Evolutionary conservation across 2,797 vertebrate genomes (phyloP).

Genomic region (Anomalospiza imberbis): DNA sequence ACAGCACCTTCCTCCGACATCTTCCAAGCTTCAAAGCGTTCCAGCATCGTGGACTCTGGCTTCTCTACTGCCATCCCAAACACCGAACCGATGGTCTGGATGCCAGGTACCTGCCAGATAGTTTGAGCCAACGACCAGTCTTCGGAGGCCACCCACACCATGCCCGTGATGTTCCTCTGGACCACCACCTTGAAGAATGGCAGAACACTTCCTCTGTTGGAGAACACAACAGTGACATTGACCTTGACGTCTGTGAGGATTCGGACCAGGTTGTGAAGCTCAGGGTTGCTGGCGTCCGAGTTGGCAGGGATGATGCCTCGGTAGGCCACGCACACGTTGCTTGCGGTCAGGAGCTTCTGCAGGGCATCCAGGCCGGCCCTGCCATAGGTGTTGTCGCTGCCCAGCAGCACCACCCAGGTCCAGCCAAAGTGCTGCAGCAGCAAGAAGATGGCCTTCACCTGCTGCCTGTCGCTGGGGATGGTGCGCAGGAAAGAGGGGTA

Average conservation of each 20-base stretch:
- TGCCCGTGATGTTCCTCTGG: slow-evolving; percentile 69
- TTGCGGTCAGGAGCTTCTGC: slow-evolving; percentile 12
- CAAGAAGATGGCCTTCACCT: slow-evolving; percentile 73
- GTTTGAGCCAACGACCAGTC: slow-evolving; percentile 74
- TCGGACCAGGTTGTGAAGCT: slow-evolving; percentile 52
- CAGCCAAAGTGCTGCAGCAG: slow-evolving; percentile 77
- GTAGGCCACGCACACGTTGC: slow-evolving; percentile 76
- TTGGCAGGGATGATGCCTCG: slow-evolving; percentile 40
- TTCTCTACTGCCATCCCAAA: slow-evolving; percentile 74
- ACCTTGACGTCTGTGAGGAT: slow-evolving; percentile 43
- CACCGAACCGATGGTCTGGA: slow-evolving; percentile 74
- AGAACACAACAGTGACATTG: slow-evolving; percentile 74
- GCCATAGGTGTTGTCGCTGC: slow-evolving; percentile 72
- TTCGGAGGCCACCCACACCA: slow-evolving; percentile 85
- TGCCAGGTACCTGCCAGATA: slow-evolving; percentile 56
- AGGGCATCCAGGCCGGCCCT: slow-evolving; percentile 61
- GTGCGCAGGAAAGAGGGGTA: slow-evolving; percentile 82
- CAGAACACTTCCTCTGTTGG: background rate
- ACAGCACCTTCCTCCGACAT: rapidly evolving
- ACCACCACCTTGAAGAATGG: slow-evolving; percentile 75
- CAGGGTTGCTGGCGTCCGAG: background rate
- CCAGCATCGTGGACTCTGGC: slow-evolving; percentile 4
- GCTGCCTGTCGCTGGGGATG: slow-evolving; percentile 72
- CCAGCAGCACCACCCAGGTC: slow-evolving; percentile 82
- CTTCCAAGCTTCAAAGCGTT: slow-evolving; percentile 69